Evolutionary conservation across 2,797 vertebrate genomes (phyloP), one percentile per base, ranked within the genome.

Genomic region (Odontamblyopus lacepedii): DNA sequence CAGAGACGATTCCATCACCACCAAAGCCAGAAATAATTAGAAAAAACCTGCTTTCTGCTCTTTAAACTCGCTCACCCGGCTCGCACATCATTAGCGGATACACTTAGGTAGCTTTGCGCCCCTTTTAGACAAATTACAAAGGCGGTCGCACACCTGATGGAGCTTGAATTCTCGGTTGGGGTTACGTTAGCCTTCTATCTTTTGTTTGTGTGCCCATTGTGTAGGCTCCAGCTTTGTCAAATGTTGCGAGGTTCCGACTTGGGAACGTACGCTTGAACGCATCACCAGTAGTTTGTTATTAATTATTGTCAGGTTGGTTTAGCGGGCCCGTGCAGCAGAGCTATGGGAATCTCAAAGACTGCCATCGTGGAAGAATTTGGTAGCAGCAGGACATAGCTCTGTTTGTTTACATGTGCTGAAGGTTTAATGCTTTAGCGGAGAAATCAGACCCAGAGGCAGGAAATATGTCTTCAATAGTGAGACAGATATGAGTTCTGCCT

Each of bases 81-180:
- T 78, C 66, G 80, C 76, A 85, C 75, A 81, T 89, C 80, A 87
- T 89, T 85, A 88, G 7, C 41, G 75, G 77, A 48, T 73, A 78
- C 70, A 78, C 78, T 81, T 70, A 70, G 70, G 72, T 72, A 75
- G 72, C 87, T 86, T 85, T 64, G 73, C 67, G 63, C 74, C 77
- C 73, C 73, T 63, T 48, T 48, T 57, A 32, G 19, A 70, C 78
- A 79, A 78, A 90, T 92, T 94, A 92, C 85, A 85, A 91, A 94
- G 89, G 81, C 89, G 91, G 92, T 91, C 90, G 69, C 91, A 90
- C 87, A 93, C 85, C 88, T 89, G 90, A 92, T 91, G 92, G 91
- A 91, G 92, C 93, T 82, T 91, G 87, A 94, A 93, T 91, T 92
- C 92, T 93, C 92, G 88, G 69, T 61, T 77, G 79, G 74, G 63